phyloP scores from a whole-genome alignment of 2,797 vertebrate genomes.

The Tamandua tetradactyla region DNA sequence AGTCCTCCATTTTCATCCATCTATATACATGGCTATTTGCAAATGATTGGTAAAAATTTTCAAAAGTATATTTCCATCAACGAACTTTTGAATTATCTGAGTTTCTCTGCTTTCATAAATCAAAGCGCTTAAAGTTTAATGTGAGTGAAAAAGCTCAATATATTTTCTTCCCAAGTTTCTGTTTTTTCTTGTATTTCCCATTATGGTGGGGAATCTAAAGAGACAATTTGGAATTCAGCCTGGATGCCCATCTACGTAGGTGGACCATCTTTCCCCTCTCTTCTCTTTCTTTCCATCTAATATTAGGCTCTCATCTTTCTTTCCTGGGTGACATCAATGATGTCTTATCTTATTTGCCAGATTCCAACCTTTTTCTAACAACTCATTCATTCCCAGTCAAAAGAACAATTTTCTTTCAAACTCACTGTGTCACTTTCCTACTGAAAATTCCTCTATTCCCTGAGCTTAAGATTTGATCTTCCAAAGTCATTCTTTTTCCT shows the following conservation, averaged over 20 bases:
- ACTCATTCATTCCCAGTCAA: background rate
- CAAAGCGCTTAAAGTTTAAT: background rate
- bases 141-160: background rate
- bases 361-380: background rate
- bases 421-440: background rate
- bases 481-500: background rate
- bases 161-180: background rate
- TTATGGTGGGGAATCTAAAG: conserved; percentile 32
- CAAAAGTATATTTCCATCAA: background rate
- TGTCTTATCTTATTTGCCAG: background rate
- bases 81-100: background rate
- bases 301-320: background rate
- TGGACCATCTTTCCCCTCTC: background rate
- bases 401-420: background rate
- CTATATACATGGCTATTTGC: background rate
- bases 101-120: background rate
- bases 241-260: background rate
- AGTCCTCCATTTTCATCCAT: background rate
- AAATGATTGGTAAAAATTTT: background rate
- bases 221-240: background rate
- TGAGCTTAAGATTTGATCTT: background rate
- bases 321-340: background rate
- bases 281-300: background rate
- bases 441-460: background rate
- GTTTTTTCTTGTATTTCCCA: background rate